These are phyloP conservation scores for Ameiurus melas DNA, from an alignment of 2,113 vertebrate species.

Conservation along the genomic window DNA sequence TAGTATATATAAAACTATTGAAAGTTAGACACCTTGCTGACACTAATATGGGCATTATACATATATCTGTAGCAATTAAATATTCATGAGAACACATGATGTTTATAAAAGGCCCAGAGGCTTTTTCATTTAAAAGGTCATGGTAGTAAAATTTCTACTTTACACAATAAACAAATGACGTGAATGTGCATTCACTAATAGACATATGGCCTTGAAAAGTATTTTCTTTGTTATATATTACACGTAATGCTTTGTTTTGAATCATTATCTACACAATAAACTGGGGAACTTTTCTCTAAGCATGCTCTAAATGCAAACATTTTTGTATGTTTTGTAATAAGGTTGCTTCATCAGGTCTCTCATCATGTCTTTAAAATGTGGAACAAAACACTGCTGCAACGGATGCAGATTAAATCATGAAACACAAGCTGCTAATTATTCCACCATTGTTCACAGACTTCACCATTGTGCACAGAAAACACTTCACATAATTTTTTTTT, in stretches of 20 bases:
- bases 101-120: neutral
- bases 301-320: neutral
- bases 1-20: neutral
- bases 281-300: neutral
- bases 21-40: neutral
- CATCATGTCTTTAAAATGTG: neutral
- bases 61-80: neutral
- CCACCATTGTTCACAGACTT: slow-evolving; percentile 11
- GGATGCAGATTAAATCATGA: neutral
- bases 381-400: neutral
- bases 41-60: neutral
- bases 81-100: neutral
- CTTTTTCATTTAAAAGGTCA: neutral
- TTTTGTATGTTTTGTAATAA: neutral
- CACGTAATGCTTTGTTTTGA: neutral
- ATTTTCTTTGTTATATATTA: neutral
- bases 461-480: neutral
- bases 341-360: neutral
- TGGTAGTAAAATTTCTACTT: neutral
- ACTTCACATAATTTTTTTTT: neutral
- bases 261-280: neutral
- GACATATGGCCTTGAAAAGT: neutral
- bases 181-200: neutral
- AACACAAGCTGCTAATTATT: neutral
- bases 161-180: too few relatives aligned